Evolutionary conservation across 2,113 vertebrate genomes (phyloP).

Genomic region (Columba janthina): DNA sequence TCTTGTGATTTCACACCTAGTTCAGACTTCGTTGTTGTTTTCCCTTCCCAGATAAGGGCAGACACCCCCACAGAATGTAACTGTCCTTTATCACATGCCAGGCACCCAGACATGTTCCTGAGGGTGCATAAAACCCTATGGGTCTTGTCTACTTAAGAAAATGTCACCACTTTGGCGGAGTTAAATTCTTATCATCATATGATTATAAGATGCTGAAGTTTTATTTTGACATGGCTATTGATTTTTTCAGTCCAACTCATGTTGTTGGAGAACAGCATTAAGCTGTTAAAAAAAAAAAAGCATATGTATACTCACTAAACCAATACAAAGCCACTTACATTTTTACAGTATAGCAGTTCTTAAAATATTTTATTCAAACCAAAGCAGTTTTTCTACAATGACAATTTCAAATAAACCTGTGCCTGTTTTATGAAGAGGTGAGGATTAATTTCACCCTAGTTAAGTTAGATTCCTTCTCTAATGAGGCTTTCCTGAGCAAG

Average conservation of each 20-base stretch:
- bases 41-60: not conserved
- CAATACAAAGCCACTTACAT: not conserved
- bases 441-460: not conserved
- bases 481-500: not conserved
- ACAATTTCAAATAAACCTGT: not conserved
- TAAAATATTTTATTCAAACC: not conserved
- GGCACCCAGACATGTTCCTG: not conserved
- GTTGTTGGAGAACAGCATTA: not conserved
- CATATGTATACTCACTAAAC: not conserved
- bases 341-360: not conserved
- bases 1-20: not conserved
- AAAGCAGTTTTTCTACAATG: not conserved
- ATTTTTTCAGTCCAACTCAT: not conserved
- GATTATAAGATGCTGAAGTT: not conserved
- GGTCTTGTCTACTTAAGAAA: not conserved
- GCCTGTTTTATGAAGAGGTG: not conserved
- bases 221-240: accelerated
- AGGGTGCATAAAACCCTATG: not conserved
- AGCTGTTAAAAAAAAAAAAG: not conserved
- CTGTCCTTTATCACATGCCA: not conserved
- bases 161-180: not conserved
- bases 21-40: not conserved
- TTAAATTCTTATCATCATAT: not conserved
- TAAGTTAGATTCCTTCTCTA: not conserved
- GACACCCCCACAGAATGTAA: not conserved